Conservation (phyloP, 1,140 invertebrate genomes). For the Phenacoccus solenopsis region DNA sequence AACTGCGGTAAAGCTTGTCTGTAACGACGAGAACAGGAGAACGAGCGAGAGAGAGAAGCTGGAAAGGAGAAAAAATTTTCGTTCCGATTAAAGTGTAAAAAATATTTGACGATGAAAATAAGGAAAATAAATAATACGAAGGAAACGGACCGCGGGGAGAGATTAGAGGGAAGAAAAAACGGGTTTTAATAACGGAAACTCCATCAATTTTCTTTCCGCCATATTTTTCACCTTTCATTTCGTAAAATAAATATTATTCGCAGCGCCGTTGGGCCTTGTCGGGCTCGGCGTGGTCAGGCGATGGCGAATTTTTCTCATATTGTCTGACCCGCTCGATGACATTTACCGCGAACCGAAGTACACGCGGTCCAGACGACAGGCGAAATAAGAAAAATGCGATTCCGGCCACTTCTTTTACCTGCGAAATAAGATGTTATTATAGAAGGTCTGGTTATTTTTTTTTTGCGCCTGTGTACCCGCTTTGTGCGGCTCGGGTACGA, state of each 20-base stretch:
- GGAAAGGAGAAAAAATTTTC: not conserved
- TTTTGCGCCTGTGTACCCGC: too few relatives aligned
- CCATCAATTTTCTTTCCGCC: slow-evolving; percentile 1
- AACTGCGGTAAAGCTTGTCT: too few relatives aligned
- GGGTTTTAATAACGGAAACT: slow-evolving; percentile 1
- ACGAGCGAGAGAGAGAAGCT: too few relatives aligned
- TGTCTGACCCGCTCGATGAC: not conserved
- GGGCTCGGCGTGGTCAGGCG: not conserved
- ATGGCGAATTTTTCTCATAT: not conserved
- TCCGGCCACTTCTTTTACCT: not conserved
- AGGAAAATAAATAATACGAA: not conserved
- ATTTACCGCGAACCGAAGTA: not conserved
- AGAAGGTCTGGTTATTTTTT: too few relatives aligned
- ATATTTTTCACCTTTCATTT: slow-evolving; percentile 3
- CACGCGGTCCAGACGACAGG: not conserved
- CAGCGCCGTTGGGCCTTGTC: too few relatives aligned
- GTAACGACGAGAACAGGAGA: too few relatives aligned
- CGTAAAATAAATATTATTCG: not conserved
- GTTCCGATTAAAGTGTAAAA: slow-evolving; percentile 2
- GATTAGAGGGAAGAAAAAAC: not conserved
- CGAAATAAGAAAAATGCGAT: not conserved
- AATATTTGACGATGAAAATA: not conserved
- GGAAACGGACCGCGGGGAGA: not conserved
- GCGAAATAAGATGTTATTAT: not conserved
- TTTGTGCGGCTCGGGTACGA: not conserved